A percentile compares a stretch with the other conserved stretches of the same genome.
These are phyloP conservation scores for Marisa cornuarietis DNA, from an alignment of 1,140 invertebrate genomes.

Conservation along the genomic window DNA sequence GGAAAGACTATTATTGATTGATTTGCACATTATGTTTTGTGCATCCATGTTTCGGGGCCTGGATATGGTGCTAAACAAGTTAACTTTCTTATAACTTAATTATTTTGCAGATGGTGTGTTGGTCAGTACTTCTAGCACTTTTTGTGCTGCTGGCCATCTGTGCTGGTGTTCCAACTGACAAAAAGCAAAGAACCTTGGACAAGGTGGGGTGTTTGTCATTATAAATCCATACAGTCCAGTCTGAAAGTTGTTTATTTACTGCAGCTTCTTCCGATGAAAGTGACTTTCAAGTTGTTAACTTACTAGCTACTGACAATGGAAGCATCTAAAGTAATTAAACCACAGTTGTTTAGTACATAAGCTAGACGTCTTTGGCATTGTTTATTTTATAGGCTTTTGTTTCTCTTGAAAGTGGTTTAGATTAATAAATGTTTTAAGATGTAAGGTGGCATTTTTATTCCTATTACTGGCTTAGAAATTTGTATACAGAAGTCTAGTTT, in stretches of 20 bases:
- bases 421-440: too few relatives aligned
- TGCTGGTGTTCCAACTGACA: constrained; percentile 12
- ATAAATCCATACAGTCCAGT: background rate
- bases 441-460: too few relatives aligned
- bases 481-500: background rate
- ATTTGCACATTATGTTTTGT: too few relatives aligned
- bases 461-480: too few relatives aligned
- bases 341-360: background rate
- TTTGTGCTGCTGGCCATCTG: background rate
- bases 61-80: too few relatives aligned
- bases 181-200: constrained; percentile 11
- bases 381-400: background rate
- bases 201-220: constrained; percentile 7
- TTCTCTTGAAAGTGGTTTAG: too few relatives aligned
- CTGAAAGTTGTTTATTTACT: background rate
- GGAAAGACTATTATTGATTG: too few relatives aligned
- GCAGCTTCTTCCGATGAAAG: background rate
- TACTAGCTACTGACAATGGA: background rate
- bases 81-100: too few relatives aligned
- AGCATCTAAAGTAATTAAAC: background rate
- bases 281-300: background rate
- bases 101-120: background rate
- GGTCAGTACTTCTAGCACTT: background rate
- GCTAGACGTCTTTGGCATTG: background rate
- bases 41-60: too few relatives aligned